Percentiles rank a stretch among this genome's conserved stretches.
phyloP scores from a whole-genome alignment of 1,140 invertebrate genomes.

The Brachionus angularis region DNA sequence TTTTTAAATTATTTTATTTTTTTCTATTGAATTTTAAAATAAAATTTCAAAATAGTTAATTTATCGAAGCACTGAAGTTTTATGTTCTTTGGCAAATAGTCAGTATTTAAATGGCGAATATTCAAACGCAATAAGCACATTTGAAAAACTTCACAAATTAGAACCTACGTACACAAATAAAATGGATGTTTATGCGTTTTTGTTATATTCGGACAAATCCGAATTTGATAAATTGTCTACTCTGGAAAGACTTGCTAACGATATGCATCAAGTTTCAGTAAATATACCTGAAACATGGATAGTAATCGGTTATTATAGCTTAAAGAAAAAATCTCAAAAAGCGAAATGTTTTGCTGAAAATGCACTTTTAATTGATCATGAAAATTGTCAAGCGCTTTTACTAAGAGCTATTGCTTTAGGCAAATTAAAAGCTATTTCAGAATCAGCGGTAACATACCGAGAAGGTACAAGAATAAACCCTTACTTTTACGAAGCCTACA shows the following conservation, averaged over 20 bases:
- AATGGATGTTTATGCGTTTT: constrained; percentile 43
- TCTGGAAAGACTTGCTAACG: constrained; percentile 22
- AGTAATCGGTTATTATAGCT: constrained; percentile 36
- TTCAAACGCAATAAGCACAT: constrained; percentile 16
- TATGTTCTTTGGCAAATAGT: constrained; percentile 32
- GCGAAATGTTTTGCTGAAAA: constrained; percentile 43
- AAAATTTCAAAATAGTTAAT: too few relatives aligned
- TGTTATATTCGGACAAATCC: constrained; percentile 24
- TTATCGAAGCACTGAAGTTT: constrained; percentile 14
- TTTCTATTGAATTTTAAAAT: neutral
- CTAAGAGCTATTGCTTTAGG: constrained; percentile 31
- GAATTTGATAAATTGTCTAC: constrained; percentile 33
- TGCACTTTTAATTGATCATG: constrained; percentile 31
- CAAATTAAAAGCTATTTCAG: constrained; percentile 27
- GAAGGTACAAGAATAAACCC: constrained; percentile 35
- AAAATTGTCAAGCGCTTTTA: constrained; percentile 36
- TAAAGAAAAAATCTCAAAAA: constrained; percentile 42
- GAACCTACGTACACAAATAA: constrained; percentile 20
- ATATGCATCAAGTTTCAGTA: constrained; percentile 42
- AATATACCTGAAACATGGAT: constrained; percentile 41
- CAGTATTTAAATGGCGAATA: constrained; percentile 41
- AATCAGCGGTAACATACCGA: constrained; percentile 36
- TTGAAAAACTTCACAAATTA: constrained; percentile 41
- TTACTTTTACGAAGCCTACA: constrained; percentile 39
- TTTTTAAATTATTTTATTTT: neutral